Evolutionary conservation across 2,888 invertebrate genomes (phyloP), one percentile per base, ranked within the genome.

Genomic region (Folsomia manolachei): DNA sequence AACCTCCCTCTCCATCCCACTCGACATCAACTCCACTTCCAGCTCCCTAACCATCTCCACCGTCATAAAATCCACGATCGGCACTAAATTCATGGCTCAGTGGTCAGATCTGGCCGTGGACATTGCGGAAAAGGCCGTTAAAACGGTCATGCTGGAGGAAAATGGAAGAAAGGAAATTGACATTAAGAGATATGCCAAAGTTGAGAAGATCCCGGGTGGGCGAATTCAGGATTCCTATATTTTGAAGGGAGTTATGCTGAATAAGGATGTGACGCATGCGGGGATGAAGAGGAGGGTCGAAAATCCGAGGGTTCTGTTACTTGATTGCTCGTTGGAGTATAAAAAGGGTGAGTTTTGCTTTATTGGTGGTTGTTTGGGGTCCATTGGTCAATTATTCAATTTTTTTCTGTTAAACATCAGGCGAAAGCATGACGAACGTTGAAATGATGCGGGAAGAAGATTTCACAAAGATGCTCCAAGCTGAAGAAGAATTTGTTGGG

Each of bases 221-320:
- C 88, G 91, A 0, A 91, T 99, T 71, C 97, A 98, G 82, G 97
- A 99, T 79, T 97, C 95, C 0, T 87, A 89, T 78, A 97, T 99
- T 7, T 86, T 99, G 51, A 91, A 89, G 80, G 99, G 99, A 56
- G 92, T 99, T 18, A 97, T 99, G 95, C 85, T 99, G 72, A 99
- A 99, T 86, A 99, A 99, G 85, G 99, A 99, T 84, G 95, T 99
- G 0, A 95, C 95, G 0, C 99, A 99, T 84, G 91, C 97, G 0
- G 97, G 97, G 87, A 99, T 99, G 99, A 88, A 89, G 80, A 89
- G 97, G 62, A 89, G 89, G 81, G 95, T 99, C 81, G 93, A 95
- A 84, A 96, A 98, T 84, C 99, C 99, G 0, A 88, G 97, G 79
- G 97, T 99, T 82, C 86, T 99, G 0, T 86, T 99, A 68, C 86